Conservation (phyloP, 2,113 vertebrate species). For the Notothenia rossii region DNA sequence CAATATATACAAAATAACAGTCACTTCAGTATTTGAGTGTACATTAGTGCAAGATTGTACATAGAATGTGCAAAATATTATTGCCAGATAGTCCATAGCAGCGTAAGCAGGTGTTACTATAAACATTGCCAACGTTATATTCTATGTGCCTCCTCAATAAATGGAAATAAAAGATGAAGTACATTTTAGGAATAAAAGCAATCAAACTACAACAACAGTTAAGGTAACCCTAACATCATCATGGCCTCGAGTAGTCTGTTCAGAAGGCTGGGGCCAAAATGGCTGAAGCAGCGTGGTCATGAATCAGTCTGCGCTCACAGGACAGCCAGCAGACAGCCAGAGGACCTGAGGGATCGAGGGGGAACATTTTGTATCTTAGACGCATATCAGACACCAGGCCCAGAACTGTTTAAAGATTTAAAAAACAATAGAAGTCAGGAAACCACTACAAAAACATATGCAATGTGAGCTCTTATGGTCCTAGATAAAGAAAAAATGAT, state of each 20-base stretch:
- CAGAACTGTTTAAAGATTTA: conserved; percentile 44
- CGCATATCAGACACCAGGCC: conserved; percentile 6
- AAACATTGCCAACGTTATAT: not conserved
- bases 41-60: too few species aligned
- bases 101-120: not conserved
- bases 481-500: conserved; percentile 16
- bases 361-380: conserved; percentile 25
- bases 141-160: not conserved
- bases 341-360: conserved; percentile 19
- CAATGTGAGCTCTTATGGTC: not conserved
- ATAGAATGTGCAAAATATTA: too few species aligned
- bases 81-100: too few species aligned
- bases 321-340: conserved; percentile 19
- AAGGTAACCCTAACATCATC: not conserved
- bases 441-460: not conserved
- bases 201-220: not conserved
- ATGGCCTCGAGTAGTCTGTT: not conserved
- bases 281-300: not conserved
- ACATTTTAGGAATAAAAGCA: not conserved
- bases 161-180: not conserved
- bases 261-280: not conserved
- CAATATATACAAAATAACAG: too few species aligned
- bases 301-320: conserved; percentile 8
- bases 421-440: conserved; percentile 24
- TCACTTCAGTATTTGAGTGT: too few species aligned